phyloP scores from a whole-genome alignment of 2,113 vertebrate genomes.

The Ictidomys tridecemlineatus region DNA sequence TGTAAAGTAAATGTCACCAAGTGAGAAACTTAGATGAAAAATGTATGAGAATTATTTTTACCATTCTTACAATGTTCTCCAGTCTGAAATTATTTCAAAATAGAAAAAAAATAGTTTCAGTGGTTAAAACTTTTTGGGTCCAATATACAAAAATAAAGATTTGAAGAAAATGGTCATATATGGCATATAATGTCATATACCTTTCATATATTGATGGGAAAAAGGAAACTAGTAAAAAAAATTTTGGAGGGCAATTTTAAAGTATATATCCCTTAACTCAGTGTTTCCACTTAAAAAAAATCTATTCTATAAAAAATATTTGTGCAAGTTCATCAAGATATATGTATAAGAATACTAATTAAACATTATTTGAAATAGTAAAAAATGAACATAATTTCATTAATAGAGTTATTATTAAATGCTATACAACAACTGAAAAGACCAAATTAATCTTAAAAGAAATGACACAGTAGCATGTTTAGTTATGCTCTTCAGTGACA shows the following conservation, averaged over 20 bases:
- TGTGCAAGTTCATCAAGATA: neutral
- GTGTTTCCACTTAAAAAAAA: neutral
- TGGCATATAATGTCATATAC: neutral
- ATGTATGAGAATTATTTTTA: neutral
- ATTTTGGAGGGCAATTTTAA: neutral
- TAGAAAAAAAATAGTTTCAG: neutral
- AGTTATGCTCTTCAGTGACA: neutral
- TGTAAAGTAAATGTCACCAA: constrained; percentile 31
- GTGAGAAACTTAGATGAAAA: neutral
- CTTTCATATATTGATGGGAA: neutral
- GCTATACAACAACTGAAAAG: neutral
- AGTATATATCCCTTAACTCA: neutral
- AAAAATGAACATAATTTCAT: neutral
- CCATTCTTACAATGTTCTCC: neutral
- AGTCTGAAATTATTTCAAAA: constrained; percentile 55
- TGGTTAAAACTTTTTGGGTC: neutral
- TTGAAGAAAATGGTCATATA: constrained; percentile 1
- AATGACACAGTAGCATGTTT: neutral
- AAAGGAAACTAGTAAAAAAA: neutral
- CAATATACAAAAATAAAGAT: neutral
- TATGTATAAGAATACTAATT: neutral
- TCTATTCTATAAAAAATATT: neutral
- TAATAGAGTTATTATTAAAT: constrained; percentile 36
- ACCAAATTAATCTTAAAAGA: neutral
- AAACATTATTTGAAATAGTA: neutral